Conservation (phyloP, 2,113 vertebrate species). For the Microcebus tavaratra region DNA sequence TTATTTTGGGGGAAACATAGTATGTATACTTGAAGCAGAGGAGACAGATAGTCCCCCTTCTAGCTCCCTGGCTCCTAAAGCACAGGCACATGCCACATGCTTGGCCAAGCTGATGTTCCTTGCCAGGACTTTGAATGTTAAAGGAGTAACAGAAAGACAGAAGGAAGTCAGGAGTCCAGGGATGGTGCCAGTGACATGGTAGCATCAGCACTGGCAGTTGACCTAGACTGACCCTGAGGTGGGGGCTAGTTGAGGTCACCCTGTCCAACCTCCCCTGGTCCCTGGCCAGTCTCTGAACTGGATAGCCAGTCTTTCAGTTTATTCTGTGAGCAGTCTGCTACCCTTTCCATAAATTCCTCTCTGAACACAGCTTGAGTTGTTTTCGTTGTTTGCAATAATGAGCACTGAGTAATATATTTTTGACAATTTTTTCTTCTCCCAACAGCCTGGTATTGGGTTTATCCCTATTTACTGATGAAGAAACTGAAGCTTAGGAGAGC, state of each 20-base stretch:
- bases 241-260: not conserved
- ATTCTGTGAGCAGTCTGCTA: not conserved
- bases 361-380: not conserved
- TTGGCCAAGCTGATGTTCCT: not conserved
- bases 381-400: not conserved
- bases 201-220: not conserved
- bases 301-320: not conserved
- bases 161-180: not conserved
- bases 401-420: not conserved
- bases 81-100: not conserved
- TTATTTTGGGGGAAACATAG: no score
- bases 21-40: not conserved
- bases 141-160: not conserved
- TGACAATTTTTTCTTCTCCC: not conserved
- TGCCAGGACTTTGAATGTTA: not conserved
- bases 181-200: not conserved
- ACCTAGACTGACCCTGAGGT: not conserved
- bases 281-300: not conserved
- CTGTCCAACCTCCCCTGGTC: not conserved
- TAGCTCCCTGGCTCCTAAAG: not conserved
- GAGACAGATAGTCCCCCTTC: not conserved
- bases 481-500: not conserved
- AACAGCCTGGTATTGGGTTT: not conserved
- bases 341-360: not conserved
- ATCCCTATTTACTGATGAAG: not conserved